Evolutionary conservation across 2,797 vertebrate species (phyloP).

Genomic region (Benthosema pterotum): DNA sequence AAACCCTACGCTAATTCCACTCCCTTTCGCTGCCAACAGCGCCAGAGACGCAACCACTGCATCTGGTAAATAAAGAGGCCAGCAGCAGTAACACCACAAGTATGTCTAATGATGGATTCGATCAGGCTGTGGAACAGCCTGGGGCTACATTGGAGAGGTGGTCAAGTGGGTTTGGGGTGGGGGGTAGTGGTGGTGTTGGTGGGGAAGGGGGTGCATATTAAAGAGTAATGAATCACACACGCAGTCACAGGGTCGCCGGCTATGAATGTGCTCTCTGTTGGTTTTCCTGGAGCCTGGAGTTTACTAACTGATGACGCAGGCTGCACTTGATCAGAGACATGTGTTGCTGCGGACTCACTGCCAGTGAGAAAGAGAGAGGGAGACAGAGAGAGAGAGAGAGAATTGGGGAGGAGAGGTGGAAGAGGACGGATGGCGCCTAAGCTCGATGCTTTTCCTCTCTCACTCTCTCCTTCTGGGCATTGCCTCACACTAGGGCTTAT

Average conservation of each 20-base stretch:
- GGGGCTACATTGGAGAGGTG: constrained; percentile 71
- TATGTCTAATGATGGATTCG: constrained; percentile 75
- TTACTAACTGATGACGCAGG: constrained; percentile 87
- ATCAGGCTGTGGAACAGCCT: constrained; percentile 74
- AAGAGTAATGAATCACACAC: constrained; percentile 87
- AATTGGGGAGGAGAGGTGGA: constrained; percentile 39
- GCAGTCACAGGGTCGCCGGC: constrained; percentile 83
- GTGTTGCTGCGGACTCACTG: constrained; percentile 79
- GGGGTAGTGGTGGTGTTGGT: constrained; percentile 39
- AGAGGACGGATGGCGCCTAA: constrained; percentile 71
- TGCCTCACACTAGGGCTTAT: constrained; percentile 57
- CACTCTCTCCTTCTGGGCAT: constrained; percentile 63
- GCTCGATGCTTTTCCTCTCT: constrained; percentile 57
- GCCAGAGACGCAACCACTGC: constrained; percentile 53
- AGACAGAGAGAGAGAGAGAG: constrained; percentile 42
- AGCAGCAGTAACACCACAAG: constrained; percentile 70
- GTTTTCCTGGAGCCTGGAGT: constrained; percentile 85
- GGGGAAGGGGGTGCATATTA: constrained; percentile 70
- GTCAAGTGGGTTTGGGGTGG: constrained; percentile 66
- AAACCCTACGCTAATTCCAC: constrained; percentile 48
- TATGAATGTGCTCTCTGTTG: constrained; percentile 87
- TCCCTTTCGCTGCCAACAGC: constrained; percentile 47
- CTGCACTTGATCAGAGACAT: constrained; percentile 85
- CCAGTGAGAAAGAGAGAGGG: constrained; percentile 74
- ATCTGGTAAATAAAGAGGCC: constrained; percentile 71